Conservation (phyloP, 2,113 vertebrate species). For the Glaucomys volans region DNA sequence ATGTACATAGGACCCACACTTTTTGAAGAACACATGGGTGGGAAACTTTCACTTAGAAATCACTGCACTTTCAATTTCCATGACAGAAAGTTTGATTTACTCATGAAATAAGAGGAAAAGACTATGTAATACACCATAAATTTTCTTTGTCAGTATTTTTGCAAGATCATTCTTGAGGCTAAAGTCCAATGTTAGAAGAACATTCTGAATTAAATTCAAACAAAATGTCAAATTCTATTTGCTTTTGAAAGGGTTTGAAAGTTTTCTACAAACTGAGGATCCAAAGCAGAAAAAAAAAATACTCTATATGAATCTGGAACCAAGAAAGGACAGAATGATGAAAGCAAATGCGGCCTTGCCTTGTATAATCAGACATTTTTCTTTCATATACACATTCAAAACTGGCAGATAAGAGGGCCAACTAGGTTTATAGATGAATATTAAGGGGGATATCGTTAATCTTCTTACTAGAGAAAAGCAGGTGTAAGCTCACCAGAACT, state of each 20-base stretch:
- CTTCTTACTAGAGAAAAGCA: slow-evolving; percentile 8
- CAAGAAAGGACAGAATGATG: neutral
- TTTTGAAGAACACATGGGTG: neutral
- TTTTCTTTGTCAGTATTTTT: neutral
- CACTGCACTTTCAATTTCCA: neutral
- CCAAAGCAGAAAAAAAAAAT: neutral
- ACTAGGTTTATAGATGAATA: neutral
- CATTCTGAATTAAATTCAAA: neutral
- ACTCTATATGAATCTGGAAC: neutral
- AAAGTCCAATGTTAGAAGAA: neutral
- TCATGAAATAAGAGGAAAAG: slow-evolving; percentile 7
- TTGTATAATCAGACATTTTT: neutral
- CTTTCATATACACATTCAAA: neutral
- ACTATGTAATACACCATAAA: neutral
- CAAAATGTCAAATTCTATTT: neutral
- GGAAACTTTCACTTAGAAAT: neutral
- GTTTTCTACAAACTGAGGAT: neutral
- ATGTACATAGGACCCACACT: neutral
- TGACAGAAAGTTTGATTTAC: neutral
- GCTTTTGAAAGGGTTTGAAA: neutral
- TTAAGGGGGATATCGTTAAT: neutral
- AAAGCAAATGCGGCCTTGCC: neutral
- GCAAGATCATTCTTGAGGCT: neutral
- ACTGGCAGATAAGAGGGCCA: neutral
- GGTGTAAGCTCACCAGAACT: neutral